Base-by-base conservation (phyloP, 2,888 invertebrate genomes). In the Cantharis nigra region DNA sequence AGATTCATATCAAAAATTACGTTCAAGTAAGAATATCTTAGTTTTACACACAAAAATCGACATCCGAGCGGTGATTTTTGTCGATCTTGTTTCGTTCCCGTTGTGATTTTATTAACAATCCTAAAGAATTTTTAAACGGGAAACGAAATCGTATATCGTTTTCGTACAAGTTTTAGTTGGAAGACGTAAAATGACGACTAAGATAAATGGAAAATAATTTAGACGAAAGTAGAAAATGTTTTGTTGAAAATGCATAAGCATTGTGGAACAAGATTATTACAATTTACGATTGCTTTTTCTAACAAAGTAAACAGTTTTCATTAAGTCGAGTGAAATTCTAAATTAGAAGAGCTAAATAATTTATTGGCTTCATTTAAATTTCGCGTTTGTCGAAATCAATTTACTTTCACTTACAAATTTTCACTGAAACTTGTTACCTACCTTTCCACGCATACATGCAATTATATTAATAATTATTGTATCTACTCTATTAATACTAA, bases 261-360 rank as follows among this genome's bases (percentile, higher is more conserved):
- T 49, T 73, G 69, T 69, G 28, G 64, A 69, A 73, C 70, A 63
- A 74, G 74, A 74, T 74, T 74, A 74, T 63, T 70, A 70, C 74
- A 71, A 71, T 75, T 69, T 71, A 62, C 75, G 64, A 49, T 69
- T 20, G 63, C 75, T 70, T 75, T 71, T 75, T 75, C 71, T 65
- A 70, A 49, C 71, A 71, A 67, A 63, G 75, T 67, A 75, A 75
- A 71, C 75, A 72, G 72, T 76, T 76, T 76, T 72, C 76, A 76
- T 76, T 76, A 76, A 76, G 69, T 76, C 63, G 23, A 71, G 28
- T 71, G 71, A 72, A 71, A 76, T 76, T 69, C 69, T 76, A 71
- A 76, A 76, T 76, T 76, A 72, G 63, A 76, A 72, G 69, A 63
- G 72, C 69, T 72, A 76, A 76, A 76, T 76, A 76, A 76, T 76